Base-by-base conservation (phyloP, 2,888 invertebrate species). In the Tribolium freemani region DNA sequence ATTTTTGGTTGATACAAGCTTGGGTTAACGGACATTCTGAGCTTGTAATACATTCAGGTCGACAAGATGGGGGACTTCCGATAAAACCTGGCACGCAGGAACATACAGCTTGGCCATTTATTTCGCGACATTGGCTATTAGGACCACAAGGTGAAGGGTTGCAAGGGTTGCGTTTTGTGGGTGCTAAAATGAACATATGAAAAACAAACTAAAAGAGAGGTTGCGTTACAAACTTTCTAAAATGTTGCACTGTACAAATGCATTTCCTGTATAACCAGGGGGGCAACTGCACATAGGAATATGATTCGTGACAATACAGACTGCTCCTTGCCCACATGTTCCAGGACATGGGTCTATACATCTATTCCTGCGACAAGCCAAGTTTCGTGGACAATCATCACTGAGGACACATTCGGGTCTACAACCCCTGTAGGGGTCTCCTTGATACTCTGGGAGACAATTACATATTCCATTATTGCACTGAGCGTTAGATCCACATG, bases 381-480 rank as follows among this genome's bases (percentile, higher is more conserved):
- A 93, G 77, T 91, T 90, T 75, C 90, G 89, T 30, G 91, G 88
- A 80, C 96, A 96, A 80, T 96, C 96, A 31, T 93, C 92, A 83
- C 96, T 96, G 57, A 91, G 92, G 2, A 95, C 92, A 84, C 96
- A 96, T 88, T 96, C 95, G 1, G 95, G 95, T 78, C 94, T 90
- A 84, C 96, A 96, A 72, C 94, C 93, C 2, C 92, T 91, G 82
- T 95, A 95, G 0, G 96, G 96, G 87, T 96, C 95, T 45, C 96
- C 96, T 78, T 92, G 93, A 85, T 95, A 96, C 83, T 94, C 94
- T 6, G 93, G 90, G 67, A 93, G 86, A 83, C 96, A 96, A 8
- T 91, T 90, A 83, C 96, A 96, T 10, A 95, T 93, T 58, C 95
- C 96, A 13, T 93, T 93, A 84, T 93, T 93, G 78, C 92, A 90